These are phyloP conservation scores for Lasioglossum malachurum DNA, from an alignment of 2,888 invertebrate genomes.

Conservation along the genomic window DNA sequence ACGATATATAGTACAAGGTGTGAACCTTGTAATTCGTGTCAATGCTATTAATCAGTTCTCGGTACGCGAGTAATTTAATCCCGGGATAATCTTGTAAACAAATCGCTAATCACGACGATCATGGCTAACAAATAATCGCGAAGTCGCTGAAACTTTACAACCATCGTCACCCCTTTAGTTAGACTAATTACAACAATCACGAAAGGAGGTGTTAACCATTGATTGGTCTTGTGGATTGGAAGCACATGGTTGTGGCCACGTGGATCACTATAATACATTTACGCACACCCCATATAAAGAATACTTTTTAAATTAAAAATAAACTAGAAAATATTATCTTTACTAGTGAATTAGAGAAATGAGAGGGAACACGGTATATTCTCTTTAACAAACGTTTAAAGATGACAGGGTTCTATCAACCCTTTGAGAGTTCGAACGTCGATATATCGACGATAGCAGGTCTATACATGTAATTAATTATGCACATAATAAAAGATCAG, in stretches of 20 bases:
- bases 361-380: neutral
- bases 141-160: neutral
- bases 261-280: neutral
- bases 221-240: neutral
- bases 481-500: neutral
- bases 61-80: neutral
- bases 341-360: neutral
- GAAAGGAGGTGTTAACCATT: neutral
- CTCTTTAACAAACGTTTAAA: neutral
- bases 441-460: neutral
- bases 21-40: neutral
- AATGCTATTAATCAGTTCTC: conserved; percentile 2
- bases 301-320: neutral
- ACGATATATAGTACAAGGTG: neutral
- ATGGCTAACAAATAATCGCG: neutral
- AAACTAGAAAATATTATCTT: neutral
- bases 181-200: neutral
- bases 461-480: neutral
- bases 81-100: neutral
- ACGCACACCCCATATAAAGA: neutral
- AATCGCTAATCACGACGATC: neutral
- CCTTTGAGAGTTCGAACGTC: neutral
- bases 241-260: neutral
- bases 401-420: neutral
- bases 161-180: neutral